A percentile compares a stretch with the other conserved stretches of the same genome.
These are phyloP conservation scores for Leptopilina myrica DNA, from an alignment of 2,888 invertebrate genomes.

Conservation along the genomic window DNA sequence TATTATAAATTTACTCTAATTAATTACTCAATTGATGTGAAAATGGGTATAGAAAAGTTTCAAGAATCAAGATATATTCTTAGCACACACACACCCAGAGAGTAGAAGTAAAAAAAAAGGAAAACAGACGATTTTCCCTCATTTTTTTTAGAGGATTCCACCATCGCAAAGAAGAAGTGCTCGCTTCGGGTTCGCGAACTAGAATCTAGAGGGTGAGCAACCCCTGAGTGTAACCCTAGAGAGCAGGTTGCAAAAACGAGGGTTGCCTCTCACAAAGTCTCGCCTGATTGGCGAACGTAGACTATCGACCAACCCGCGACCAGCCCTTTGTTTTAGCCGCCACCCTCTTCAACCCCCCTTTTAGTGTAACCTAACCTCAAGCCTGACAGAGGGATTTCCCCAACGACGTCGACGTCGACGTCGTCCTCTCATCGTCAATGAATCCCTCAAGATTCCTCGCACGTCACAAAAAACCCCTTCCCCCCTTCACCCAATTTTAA, in stretches of 20 bases:
- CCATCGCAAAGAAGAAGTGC: conserved; percentile 72
- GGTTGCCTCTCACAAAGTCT: conserved; percentile 66
- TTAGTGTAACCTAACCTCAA: conserved; percentile 56
- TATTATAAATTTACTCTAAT: too few species aligned
- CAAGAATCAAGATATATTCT: background rate
- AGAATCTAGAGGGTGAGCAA: conserved; percentile 57
- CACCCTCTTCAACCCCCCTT: conserved; percentile 58
- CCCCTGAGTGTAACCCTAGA: conserved; percentile 54
- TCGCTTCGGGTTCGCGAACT: conserved; percentile 53
- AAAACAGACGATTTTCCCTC: conserved; percentile 41
- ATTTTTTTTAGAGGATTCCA: conserved; percentile 56
- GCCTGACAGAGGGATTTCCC: conserved; percentile 44
- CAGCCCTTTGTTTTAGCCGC: conserved; percentile 75
- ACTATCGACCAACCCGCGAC: conserved; percentile 76
- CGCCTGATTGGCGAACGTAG: conserved; percentile 75
- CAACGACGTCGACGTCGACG: too few species aligned
- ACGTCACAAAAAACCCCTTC: background rate
- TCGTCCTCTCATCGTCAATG: conserved; percentile 25
- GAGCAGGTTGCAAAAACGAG: conserved; percentile 67
- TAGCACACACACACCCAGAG: background rate
- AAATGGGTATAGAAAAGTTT: too few species aligned
- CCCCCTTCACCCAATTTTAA: conserved; percentile 40
- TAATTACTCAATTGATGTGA: too few species aligned
- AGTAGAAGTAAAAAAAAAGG: background rate
- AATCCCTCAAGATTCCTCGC: conserved; percentile 34